Evolutionary conservation across 2,113 vertebrate genomes (phyloP).

Genomic region (Mus musculus): GRCm39 chr9:22454001-22454500

Average conservation of each 20-base stretch:
- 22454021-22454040: neutral
- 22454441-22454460: neutral
- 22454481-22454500: too few species aligned
- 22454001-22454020: neutral
- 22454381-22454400: neutral
- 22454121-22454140: neutral
- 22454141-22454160: neutral
- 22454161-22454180: neutral
- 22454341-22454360: neutral
- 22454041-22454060: neutral
- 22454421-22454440: neutral
- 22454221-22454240: neutral
- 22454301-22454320: neutral
- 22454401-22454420: too few species aligned
- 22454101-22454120: neutral
- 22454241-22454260: neutral
- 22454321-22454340: neutral
- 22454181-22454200: neutral
- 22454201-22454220: too few species aligned
- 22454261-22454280: conserved; percentile 25
- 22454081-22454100: neutral
- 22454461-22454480: neutral
- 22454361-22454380: neutral
- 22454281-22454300: conserved; percentile 50
- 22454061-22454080: neutral